A percentile compares a stretch with the other conserved stretches of the same genome.
Conservation (phyloP, 2,797 vertebrate genomes). For the Hylomyscus alleni region DNA sequence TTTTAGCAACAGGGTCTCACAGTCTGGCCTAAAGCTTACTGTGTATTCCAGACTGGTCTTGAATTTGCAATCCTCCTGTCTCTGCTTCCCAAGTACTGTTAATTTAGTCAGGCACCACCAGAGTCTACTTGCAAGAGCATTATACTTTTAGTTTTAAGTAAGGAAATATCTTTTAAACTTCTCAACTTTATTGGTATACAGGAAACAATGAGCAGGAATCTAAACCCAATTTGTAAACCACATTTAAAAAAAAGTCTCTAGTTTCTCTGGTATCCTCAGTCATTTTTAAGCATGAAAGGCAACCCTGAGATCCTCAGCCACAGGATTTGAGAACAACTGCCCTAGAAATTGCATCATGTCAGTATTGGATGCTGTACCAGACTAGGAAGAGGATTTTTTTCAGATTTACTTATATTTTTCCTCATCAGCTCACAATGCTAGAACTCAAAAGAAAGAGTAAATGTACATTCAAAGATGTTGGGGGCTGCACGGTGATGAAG, state of each 20-base stretch:
- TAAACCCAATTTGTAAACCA: not conserved
- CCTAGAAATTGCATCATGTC: constrained; percentile 26
- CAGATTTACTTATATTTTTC: constrained; percentile 21
- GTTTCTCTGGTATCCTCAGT: not conserved
- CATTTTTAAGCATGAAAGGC: constrained; percentile 35
- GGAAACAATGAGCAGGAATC: not conserved
- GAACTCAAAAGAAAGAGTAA: constrained; percentile 24
- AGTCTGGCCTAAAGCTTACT: not conserved
- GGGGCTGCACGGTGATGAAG: not conserved
- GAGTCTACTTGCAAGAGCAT: not conserved
- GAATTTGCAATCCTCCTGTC: not conserved
- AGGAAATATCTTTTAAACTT: constrained; percentile 8
- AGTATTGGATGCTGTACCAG: not conserved
- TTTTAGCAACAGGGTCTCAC: not conserved
- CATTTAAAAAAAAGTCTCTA: constrained; percentile 24
- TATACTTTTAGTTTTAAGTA: constrained; percentile 11
- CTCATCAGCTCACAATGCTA: not conserved
- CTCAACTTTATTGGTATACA: not conserved
- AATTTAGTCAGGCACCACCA: not conserved
- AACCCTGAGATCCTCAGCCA: not conserved
- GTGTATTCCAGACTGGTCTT: not conserved
- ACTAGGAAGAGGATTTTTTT: not conserved
- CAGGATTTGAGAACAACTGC: constrained; percentile 31
- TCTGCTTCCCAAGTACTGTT: not conserved
- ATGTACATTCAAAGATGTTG: not conserved